phyloP scores from a whole-genome alignment of 1,140 invertebrate species.

The Nasonia giraulti region DNA sequence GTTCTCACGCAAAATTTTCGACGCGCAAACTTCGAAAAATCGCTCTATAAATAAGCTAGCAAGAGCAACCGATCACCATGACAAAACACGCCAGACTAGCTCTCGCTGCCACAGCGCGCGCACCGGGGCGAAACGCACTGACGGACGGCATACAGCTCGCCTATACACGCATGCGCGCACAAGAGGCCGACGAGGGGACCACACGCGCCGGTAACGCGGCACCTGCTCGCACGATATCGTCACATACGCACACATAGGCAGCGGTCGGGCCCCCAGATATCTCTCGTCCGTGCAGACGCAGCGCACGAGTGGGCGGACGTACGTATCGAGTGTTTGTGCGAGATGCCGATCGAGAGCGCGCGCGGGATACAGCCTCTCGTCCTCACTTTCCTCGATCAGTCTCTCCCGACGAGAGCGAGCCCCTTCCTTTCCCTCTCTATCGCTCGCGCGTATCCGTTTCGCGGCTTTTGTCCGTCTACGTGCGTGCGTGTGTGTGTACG shows the following conservation, averaged over 20 bases:
- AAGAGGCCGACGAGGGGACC: not conserved
- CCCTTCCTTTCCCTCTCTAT: constrained; percentile 26
- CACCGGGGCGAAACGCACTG: too few relatives aligned
- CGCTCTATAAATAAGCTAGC: too few relatives aligned
- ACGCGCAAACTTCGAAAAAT: not conserved
- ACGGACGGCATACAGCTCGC: too few relatives aligned
- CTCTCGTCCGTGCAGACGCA: not conserved
- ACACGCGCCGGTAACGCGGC: not conserved
- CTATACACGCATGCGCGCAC: not conserved
- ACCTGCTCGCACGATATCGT: not conserved
- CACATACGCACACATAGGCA: not conserved
- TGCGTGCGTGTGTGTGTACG: not conserved
- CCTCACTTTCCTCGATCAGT: constrained; percentile 55
- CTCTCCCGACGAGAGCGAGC: not conserved
- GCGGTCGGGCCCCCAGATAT: constrained; percentile 46
- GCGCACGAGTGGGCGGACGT: constrained; percentile 57
- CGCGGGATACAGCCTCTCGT: constrained; percentile 54
- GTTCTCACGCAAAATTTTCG: too few relatives aligned
- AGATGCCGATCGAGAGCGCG: constrained; percentile 54
- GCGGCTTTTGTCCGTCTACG: not conserved
- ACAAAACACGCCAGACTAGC: not conserved
- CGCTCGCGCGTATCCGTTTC: constrained; percentile 10
- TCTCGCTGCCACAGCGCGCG: too few relatives aligned
- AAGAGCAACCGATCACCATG: not conserved
- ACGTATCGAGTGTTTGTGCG: constrained; percentile 61